These are phyloP conservation scores for Cardiocondyla obscurior DNA, from an alignment of 1,140 invertebrate species.

Conservation along the genomic window DNA sequence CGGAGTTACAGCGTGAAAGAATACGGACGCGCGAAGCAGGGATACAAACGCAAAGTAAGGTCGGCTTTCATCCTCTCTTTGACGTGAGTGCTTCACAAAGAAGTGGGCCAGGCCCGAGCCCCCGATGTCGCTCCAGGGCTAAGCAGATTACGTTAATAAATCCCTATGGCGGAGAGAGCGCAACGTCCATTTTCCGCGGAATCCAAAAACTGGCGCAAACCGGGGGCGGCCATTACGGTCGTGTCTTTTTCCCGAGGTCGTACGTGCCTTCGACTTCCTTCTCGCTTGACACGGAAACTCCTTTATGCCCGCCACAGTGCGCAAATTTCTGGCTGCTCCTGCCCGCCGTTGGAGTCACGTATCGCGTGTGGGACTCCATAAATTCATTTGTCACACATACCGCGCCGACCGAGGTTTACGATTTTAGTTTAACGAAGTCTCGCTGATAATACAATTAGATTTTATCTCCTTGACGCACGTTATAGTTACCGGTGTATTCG, in stretches of 20 bases:
- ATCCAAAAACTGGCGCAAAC: conserved; percentile 65
- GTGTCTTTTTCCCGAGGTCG: conserved; percentile 53
- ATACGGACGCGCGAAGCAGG: not conserved
- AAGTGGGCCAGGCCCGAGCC: conserved; percentile 46
- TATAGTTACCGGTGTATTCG: not conserved
- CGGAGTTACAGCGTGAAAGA: conserved; percentile 1
- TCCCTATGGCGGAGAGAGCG: conserved; percentile 64
- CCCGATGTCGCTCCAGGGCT: conserved; percentile 55
- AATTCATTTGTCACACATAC: conserved; percentile 22
- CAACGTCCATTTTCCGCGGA: conserved; percentile 61
- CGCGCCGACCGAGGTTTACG: conserved; percentile 8
- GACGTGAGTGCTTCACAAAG: conserved; percentile 51
- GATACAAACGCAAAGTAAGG: conserved; percentile 46
- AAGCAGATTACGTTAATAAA: conserved; percentile 76
- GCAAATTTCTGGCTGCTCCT: conserved; percentile 42
- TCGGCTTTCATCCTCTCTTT: conserved; percentile 43
- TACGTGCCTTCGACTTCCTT: conserved; percentile 62
- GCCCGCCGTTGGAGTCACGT: conserved; percentile 19
- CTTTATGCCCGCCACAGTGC: conserved; percentile 20
- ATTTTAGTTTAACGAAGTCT: conserved; percentile 25
- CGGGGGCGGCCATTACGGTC: conserved; percentile 48
- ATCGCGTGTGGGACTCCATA: conserved; percentile 19
- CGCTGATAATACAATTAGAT: not conserved
- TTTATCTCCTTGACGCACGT: not conserved
- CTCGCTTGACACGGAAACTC: conserved; percentile 32